These are phyloP conservation scores for Rhinophrynus dorsalis DNA, from an alignment of 2,797 vertebrate genomes.

Conservation along the genomic window DNA sequence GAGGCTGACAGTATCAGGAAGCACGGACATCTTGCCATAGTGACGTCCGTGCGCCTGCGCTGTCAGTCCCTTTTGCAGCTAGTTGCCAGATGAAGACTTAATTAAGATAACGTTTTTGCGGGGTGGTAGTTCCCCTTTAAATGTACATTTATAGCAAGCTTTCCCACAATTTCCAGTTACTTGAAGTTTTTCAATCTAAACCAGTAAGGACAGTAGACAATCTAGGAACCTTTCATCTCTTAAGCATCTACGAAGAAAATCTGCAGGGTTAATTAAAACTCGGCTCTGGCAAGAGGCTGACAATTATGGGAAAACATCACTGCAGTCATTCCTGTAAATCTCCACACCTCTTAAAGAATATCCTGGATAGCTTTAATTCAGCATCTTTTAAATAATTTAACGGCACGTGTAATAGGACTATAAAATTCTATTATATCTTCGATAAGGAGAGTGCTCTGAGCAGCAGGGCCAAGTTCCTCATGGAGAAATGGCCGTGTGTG, in stretches of 20 bases:
- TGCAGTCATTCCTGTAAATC: constrained; percentile 46
- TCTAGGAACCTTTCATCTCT: background rate
- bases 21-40: no score
- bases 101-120: no score
- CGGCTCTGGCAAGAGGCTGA: constrained; percentile 26
- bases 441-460: constrained; percentile 27
- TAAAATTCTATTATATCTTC: constrained; percentile 48
- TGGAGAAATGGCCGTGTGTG: constrained; percentile 23
- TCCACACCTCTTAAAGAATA: constrained; percentile 40
- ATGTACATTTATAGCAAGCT: no score
- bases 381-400: constrained; percentile 46
- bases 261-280: constrained; percentile 40
- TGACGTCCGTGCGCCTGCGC: no score
- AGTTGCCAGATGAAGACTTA: no score
- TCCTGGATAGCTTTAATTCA: constrained; percentile 41
- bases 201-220: background rate
- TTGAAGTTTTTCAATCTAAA: background rate
- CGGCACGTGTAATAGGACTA: constrained; percentile 44
- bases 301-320: constrained; percentile 46
- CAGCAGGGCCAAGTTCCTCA: background rate
- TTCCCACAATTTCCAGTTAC: background rate
- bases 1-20: no score
- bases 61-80: no score
- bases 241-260: constrained; percentile 11
- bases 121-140: no score